Evolutionary conservation across 2,888 invertebrate species (phyloP).

Genomic region (Bombyx huttoni): DNA sequence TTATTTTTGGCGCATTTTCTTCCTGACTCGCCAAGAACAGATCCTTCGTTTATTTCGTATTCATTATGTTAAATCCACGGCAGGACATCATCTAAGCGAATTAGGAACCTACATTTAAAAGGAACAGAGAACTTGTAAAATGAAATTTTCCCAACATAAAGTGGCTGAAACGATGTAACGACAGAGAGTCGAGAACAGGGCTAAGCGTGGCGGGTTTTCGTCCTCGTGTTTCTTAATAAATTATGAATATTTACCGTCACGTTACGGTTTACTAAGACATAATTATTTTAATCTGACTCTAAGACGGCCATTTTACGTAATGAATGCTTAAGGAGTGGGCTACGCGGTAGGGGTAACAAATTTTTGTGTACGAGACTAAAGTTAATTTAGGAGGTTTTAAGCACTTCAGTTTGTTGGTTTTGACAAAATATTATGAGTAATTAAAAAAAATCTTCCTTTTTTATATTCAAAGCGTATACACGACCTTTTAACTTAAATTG

Average conservation of each 20-base stretch:
- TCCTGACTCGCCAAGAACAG: not conserved
- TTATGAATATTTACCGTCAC: slow-evolving; percentile 63
- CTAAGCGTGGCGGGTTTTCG: slow-evolving; percentile 34
- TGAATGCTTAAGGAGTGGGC: slow-evolving; percentile 43
- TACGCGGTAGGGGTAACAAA: slow-evolving; percentile 9
- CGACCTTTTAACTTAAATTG: too few relatives aligned
- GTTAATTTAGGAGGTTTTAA: not conserved
- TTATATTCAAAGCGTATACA: too few relatives aligned
- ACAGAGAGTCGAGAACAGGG: slow-evolving; percentile 20
- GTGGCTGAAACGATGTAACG: slow-evolving; percentile 45
- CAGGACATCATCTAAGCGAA: slow-evolving; percentile 23
- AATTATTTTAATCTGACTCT: slow-evolving; percentile 61
- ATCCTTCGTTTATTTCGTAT: slow-evolving; percentile 4
- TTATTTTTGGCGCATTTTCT: not conserved
- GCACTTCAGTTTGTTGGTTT: not conserved
- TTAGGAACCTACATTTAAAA: slow-evolving; percentile 40
- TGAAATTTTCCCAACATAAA: slow-evolving; percentile 55
- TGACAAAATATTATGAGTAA: too few relatives aligned
- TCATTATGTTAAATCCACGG: slow-evolving; percentile 10
- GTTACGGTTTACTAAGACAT: slow-evolving; percentile 54
- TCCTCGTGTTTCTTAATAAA: slow-evolving; percentile 62
- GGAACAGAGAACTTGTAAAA: slow-evolving; percentile 46
- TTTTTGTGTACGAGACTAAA: slow-evolving; percentile 4
- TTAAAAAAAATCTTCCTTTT: too few relatives aligned
- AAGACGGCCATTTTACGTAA: slow-evolving; percentile 48